Percentiles rank a stretch among this genome's conserved stretches.
Evolutionary conservation across 1,140 invertebrate species (phyloP).

Genomic region (Diorhabda elongata): DNA sequence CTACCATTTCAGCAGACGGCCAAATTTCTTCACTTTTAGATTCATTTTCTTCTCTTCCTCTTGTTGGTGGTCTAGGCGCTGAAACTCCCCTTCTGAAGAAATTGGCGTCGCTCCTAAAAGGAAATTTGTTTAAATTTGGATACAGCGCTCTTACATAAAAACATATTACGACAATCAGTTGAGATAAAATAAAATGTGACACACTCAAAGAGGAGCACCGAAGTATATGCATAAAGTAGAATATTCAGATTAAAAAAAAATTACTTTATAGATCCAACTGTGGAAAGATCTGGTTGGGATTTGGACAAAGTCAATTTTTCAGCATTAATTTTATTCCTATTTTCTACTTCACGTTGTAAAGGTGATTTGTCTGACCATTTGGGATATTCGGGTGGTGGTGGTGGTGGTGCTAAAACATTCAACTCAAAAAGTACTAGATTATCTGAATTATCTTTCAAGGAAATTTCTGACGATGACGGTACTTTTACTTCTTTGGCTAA

Average conservation of each 20-base stretch:
- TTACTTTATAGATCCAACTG: constrained; percentile 39
- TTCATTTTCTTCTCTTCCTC: constrained; percentile 58
- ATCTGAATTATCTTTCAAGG: constrained; percentile 26
- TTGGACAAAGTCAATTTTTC: constrained; percentile 57
- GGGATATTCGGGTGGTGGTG: constrained; percentile 41
- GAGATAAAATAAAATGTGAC: no score
- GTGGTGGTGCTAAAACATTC: constrained; percentile 30
- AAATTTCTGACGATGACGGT: constrained; percentile 45
- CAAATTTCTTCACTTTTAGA: constrained; percentile 51
- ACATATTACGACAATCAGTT: no score
- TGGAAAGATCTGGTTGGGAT: constrained; percentile 70
- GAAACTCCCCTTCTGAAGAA: constrained; percentile 40
- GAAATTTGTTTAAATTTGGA: no score
- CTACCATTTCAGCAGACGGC: constrained; percentile 72
- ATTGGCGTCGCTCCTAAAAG: constrained; percentile 16
- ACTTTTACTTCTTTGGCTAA: constrained; percentile 75
- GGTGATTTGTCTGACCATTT: constrained; percentile 43
- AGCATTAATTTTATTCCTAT: constrained; percentile 29
- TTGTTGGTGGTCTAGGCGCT: constrained; percentile 54
- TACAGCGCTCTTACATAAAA: no score
- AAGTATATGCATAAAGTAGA: no score
- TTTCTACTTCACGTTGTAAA: constrained; percentile 32
- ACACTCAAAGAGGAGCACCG: no score
- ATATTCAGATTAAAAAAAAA: no score
- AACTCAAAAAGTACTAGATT: constrained; percentile 28